Conservation (phyloP, 1,140 invertebrate genomes). For the Protaetia brevitarsis region DNA sequence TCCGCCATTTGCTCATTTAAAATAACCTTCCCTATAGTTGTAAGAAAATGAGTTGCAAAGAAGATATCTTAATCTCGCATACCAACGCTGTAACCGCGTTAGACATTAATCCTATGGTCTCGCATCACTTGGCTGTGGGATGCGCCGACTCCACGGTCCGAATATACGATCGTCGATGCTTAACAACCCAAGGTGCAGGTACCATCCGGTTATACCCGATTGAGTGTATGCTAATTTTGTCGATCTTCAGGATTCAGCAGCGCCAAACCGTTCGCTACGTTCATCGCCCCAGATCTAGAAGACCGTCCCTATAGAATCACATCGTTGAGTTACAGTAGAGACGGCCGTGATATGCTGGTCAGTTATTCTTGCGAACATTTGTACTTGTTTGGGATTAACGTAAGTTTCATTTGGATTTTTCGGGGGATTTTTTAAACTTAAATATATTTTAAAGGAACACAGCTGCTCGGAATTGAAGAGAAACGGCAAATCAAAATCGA, state of each 20-base stretch:
- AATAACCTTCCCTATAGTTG: constrained; percentile 37
- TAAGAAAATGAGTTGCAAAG: constrained; percentile 46
- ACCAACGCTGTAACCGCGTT: constrained; percentile 74
- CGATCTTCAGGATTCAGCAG: constrained; percentile 31
- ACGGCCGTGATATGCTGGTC: constrained; percentile 75
- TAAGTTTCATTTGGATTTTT: constrained; percentile 39
- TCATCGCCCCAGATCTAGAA: constrained; percentile 66
- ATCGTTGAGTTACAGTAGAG: constrained; percentile 72
- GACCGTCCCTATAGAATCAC: constrained; percentile 75
- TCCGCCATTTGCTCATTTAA: not conserved
- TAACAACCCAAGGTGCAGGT: constrained; percentile 49
- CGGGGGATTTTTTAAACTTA: not conserved
- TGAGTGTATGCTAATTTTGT: constrained; percentile 21
- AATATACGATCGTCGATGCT: constrained; percentile 66
- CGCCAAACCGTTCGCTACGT: constrained; percentile 54
- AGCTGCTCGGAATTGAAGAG: not conserved
- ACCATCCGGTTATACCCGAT: not conserved
- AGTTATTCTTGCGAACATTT: constrained; percentile 84
- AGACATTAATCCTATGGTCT: constrained; percentile 69
- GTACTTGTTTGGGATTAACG: constrained; percentile 75
- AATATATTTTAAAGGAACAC: not conserved
- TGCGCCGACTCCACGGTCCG: constrained; percentile 75
- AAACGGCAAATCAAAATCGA: not conserved
- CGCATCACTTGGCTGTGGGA: constrained; percentile 75
- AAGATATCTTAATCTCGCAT: constrained; percentile 76